Evolutionary conservation across 2,888 invertebrate genomes (phyloP).

Genomic region (Cloeon dipterum): DNA sequence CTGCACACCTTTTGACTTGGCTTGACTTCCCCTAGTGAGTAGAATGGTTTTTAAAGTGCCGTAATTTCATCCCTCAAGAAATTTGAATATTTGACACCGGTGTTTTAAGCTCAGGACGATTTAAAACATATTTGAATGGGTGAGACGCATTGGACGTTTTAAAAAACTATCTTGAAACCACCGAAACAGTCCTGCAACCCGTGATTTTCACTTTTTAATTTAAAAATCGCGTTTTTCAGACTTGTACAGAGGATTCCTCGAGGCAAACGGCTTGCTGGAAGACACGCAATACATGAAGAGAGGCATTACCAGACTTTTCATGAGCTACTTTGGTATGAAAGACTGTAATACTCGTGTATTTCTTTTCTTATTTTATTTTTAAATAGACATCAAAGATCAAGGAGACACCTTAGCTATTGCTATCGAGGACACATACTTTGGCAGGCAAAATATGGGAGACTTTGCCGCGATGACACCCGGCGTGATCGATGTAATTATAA

Average conservation of each 20-base stretch:
- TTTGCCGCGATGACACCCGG: constrained; percentile 21
- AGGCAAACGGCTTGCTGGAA: constrained; percentile 9
- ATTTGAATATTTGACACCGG: too few relatives aligned
- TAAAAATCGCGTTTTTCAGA: too few relatives aligned
- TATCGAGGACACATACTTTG: constrained; percentile 11
- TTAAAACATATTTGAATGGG: too few relatives aligned
- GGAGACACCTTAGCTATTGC: background rate
- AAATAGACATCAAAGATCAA: background rate
- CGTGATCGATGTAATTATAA: constrained; percentile 25
- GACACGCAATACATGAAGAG: constrained; percentile 11
- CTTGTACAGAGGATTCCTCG: constrained; percentile 12
- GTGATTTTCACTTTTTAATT: too few relatives aligned
- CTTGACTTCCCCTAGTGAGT: too few relatives aligned
- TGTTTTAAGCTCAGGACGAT: too few relatives aligned
- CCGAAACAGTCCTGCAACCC: too few relatives aligned
- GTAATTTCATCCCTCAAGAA: too few relatives aligned
- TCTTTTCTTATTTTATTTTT: background rate
- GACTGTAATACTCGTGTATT: background rate
- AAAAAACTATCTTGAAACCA: too few relatives aligned
- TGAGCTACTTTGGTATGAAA: background rate
- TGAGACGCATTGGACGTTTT: too few relatives aligned
- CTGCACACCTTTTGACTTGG: too few relatives aligned
- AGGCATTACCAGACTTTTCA: constrained; percentile 5
- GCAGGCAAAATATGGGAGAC: constrained; percentile 16
- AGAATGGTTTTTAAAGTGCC: too few relatives aligned